Evolutionary conservation across 2,888 invertebrate species (phyloP).

Genomic region (Flabesymbios commensalis): DNA sequence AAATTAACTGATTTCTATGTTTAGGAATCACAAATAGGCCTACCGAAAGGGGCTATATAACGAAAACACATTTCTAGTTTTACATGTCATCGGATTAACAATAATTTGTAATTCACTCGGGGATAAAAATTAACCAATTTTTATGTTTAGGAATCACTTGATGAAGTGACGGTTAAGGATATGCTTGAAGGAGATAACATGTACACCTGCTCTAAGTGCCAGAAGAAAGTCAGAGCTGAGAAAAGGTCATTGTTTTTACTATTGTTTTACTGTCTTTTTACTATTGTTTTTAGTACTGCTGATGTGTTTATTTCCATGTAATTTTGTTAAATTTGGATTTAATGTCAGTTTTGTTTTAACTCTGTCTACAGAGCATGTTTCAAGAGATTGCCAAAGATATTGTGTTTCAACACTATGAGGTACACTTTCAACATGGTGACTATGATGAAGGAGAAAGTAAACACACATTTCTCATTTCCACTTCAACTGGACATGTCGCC

Average conservation of each 20-base stretch:
- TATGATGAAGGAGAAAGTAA: constrained; percentile 95
- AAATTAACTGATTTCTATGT: too few species aligned
- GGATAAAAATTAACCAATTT: too few species aligned
- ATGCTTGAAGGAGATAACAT: constrained; percentile 96
- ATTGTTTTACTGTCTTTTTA: neutral
- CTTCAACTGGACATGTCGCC: constrained; percentile 90
- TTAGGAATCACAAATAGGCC: too few species aligned
- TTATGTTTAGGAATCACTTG: constrained; percentile 80
- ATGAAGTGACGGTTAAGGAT: constrained; percentile 96
- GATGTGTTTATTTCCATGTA: neutral
- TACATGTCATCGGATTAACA: too few species aligned
- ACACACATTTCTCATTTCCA: constrained; percentile 95
- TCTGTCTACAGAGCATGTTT: constrained; percentile 78
- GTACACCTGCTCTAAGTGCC: constrained; percentile 95
- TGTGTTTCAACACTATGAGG: constrained; percentile 96
- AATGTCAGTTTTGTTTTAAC: neutral
- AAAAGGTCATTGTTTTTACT: constrained; percentile 69
- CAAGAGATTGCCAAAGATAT: constrained; percentile 87
- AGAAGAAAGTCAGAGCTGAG: constrained; percentile 92
- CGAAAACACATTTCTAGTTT: too few species aligned
- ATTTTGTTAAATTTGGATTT: neutral
- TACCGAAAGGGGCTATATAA: too few species aligned
- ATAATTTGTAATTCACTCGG: too few species aligned
- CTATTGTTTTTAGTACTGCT: neutral
- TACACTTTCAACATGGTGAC: constrained; percentile 97